Evolutionary conservation across 2,888 invertebrate genomes (phyloP), one percentile per base, ranked within the genome.

Genomic region (Agrenia bidenticulata): DNA sequence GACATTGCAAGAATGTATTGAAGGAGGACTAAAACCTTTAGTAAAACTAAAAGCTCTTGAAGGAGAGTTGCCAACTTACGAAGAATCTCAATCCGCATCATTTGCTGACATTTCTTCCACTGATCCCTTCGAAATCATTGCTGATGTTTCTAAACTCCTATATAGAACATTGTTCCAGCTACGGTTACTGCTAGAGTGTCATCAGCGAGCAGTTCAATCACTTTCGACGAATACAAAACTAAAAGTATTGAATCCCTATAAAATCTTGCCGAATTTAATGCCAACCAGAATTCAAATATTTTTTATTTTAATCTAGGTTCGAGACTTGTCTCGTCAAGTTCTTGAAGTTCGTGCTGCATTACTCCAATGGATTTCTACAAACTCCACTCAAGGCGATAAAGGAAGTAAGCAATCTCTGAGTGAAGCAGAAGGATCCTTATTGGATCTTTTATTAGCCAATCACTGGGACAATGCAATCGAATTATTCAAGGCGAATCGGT

Each of bases 111-210:
- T 51, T 51, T 61, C 13, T 51, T 85, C 86, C 72, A 81, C 84
- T 5, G 84, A 85, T 37, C 83, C 85, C 21, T 87, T 88, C 67
- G 89, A 89, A 76, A 86, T 89, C 81, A 83, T 90, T 42, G 80
- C 90, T 51, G 94, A 96, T 77, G 83, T 94, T 60, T 93, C 92
- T 15, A 88, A 91, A 72, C 87, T 90, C 61, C 83, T 97, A 23
- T 96, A 95, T 81, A 94, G 94, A 80, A 84, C 97, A 15, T 89
- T 92, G 80, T 96, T 97, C 80, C 97, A 98, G 79, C 83, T 97
- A 63, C 82, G 96, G 45, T 82, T 96, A 63, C 83, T 98, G 24
- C 86, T 94, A 4, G 69, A 69, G 27, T 66, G 63, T 1, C 69
- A 69, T 42, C 69, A 69, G 39, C 37, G 69, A 27, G 66, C 66